Evolutionary conservation across 2,888 invertebrate genomes (phyloP), one percentile per base, ranked within the genome.

Genomic region (Ypsolopha sequella): DNA sequence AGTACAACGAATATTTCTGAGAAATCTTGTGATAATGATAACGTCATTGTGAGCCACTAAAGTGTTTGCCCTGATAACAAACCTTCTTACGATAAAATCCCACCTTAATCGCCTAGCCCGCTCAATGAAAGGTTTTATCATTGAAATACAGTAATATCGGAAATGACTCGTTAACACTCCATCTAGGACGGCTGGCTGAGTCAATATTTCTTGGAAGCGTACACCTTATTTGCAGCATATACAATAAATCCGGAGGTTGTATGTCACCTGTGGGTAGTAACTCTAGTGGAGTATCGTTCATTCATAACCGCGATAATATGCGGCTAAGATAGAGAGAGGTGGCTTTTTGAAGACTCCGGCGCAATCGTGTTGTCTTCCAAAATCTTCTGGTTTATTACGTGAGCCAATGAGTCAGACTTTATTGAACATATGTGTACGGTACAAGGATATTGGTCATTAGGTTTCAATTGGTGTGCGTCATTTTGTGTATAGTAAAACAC

Each of bases 221-320:
- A 10, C n/a, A 35, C 11, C 47, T 36, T 14, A 24, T 24, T 24
- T 24, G 24, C 14, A 36, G 47, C 35, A 24, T 24, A 36, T 36
- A 43, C 36, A 34, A 34, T 47, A 36, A 36, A 47, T 47, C 47
- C 47, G 47, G 13, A 47, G 47, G 14, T 47, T 11, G 36, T 36
- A 36, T 24, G 24, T 24, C 36, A 24, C 47, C 13, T 36, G 36
- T 36, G 14, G 36, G 47, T 36, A 47, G 47, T 14, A 24, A 24
- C 24, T 24, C 61, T 65, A 64, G 61, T 70, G 69, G 59, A 60
- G 64, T 59, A 53, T 52, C 55, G 58, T 75, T 73, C 85, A 84
- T 85, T 85, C 84, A 85, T 76, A 74, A 79, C 65, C 58, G 58
- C 55, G 52, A 56, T 58, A 54, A 61, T 64, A 76, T 55, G 68